Percentiles rank a stretch among this genome's conserved stretches.
Evolutionary conservation across 1,140 invertebrate genomes (phyloP).

Genomic region (Aethina tumida): DNA sequence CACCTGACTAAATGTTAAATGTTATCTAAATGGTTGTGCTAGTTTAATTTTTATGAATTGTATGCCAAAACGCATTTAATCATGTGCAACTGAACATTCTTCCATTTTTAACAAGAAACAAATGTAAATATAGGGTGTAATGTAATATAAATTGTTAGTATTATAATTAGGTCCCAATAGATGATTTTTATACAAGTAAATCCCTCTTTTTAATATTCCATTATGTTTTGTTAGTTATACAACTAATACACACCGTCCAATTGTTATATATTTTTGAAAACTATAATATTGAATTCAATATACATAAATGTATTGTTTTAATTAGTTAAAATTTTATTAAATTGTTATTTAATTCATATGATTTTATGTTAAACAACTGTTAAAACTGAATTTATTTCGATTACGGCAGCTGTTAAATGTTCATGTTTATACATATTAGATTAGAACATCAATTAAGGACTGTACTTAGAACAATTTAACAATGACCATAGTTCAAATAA

Average conservation of each 20-base stretch:
- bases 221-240: conserved; percentile 6
- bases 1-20: conserved; percentile 7
- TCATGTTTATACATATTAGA: conserved; percentile 3
- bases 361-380: conserved; percentile 15
- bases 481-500: conserved; percentile 10
- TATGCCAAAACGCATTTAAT: conserved; percentile 7
- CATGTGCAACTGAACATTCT: conserved; percentile 14
- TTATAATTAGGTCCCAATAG: conserved; percentile 4
- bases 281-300: conserved; percentile 7
- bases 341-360: conserved; percentile 27
- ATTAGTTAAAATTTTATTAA: conserved; percentile 25
- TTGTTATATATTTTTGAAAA: conserved; percentile 14
- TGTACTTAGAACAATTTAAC: conserved; percentile 12
- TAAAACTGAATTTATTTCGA: not conserved
- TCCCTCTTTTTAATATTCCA: too few species aligned
- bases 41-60: conserved; percentile 2
- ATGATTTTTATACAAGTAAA: conserved; percentile 7
- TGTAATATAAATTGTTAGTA: conserved; percentile 14
- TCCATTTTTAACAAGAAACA: conserved; percentile 15
- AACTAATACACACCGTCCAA: conserved; percentile 22
- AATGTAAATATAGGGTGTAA: conserved; percentile 19
- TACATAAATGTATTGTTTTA: conserved; percentile 16
- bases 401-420: conserved; percentile 1
- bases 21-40: conserved; percentile 7
- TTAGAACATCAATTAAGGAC: conserved; percentile 7